Conservation (phyloP, 2,797 vertebrate genomes). For the Microtus californicus region DNA sequence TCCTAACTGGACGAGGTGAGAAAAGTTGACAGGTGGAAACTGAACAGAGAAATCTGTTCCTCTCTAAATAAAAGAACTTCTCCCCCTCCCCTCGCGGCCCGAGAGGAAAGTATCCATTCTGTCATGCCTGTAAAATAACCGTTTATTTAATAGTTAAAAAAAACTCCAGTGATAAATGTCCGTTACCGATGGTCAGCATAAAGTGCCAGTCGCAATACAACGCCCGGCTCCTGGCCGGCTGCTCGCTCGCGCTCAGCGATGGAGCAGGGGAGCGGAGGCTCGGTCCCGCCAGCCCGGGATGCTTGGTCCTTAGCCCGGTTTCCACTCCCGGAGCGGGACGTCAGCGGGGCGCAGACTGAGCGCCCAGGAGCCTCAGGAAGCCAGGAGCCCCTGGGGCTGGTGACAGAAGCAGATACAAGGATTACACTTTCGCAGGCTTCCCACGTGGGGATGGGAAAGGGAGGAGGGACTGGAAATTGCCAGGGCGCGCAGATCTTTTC, state of each 20-base stretch:
- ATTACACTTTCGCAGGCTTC: constrained; percentile 80
- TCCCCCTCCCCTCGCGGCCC: background rate
- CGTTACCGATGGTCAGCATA: constrained; percentile 98
- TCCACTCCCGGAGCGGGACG: background rate
- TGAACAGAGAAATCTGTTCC: background rate
- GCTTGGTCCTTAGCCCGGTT: background rate
- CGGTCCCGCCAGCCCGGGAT: background rate
- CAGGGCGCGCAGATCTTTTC: background rate
- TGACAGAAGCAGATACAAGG: constrained; percentile 77
- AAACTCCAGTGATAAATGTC: constrained; percentile 99
- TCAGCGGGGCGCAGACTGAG: background rate
- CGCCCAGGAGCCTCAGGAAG: background rate
- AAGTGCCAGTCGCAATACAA: constrained; percentile 98
- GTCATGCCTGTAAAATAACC: constrained; percentile 94
- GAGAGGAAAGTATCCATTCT: constrained; percentile 54
- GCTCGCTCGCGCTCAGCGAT: constrained; percentile 81
- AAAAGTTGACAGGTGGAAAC: background rate
- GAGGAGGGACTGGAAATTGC: constrained; percentile 21
- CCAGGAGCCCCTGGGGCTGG: background rate
- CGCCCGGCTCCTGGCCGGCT: constrained; percentile 74
- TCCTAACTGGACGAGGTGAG: background rate
- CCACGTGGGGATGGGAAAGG: background rate
- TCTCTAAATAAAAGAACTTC: background rate
- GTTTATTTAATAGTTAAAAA: constrained; percentile 95
- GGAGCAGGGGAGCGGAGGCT: background rate